Evolutionary conservation across 2,797 vertebrate genomes (phyloP), one percentile per base, ranked within the genome.

Genomic region (Crocidura indochinensis): DNA sequence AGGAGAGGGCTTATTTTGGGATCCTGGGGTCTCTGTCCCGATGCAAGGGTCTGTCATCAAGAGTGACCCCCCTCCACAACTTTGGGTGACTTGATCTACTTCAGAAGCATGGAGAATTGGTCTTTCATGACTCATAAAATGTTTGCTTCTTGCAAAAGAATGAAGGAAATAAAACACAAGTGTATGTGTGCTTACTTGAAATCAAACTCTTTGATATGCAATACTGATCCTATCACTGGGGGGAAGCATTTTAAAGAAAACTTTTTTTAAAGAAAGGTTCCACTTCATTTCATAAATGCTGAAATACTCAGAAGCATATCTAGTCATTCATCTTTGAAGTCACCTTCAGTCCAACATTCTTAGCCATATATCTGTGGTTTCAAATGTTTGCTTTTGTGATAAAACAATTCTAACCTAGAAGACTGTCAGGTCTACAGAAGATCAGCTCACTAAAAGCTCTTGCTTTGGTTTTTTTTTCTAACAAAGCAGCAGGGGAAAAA

Each of bases 301-400:
- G 80, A 95, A 95, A 93, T 84, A 31, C 92, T 47, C 74, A 75
- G 86, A 90, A 60, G 56, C 76, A 31, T 90, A 95, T 93, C 91
- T 92, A 29, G 84, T 26, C 81, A 90, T 96, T 93, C 81, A 92
- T 96, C 96, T 96, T 88, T 94, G 93, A 94, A 95, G 92, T 94
- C 91, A 93, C 95, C 94, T 95, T 80, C 87, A 46, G 68, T 56
- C 87, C 88, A 91, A 96, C 94, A 91, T 93, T 90, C 94, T 91
- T 91, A 76, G 80, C 71, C 88, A 62, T 93, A 2, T 93, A 84
- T 91, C 92, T 93, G 90, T 87, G 91, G 93, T 95, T 95, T 95
- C 92, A 82, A 92, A 86, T 95, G 96, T 96, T 95, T 96, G 95
- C 94, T 94, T 96, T 96, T 95, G 90, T 91, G 88, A 95, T 95